Evolutionary conservation across 1,140 invertebrate species (phyloP).

Genomic region (Drosophila sulfurigaster): DNA sequence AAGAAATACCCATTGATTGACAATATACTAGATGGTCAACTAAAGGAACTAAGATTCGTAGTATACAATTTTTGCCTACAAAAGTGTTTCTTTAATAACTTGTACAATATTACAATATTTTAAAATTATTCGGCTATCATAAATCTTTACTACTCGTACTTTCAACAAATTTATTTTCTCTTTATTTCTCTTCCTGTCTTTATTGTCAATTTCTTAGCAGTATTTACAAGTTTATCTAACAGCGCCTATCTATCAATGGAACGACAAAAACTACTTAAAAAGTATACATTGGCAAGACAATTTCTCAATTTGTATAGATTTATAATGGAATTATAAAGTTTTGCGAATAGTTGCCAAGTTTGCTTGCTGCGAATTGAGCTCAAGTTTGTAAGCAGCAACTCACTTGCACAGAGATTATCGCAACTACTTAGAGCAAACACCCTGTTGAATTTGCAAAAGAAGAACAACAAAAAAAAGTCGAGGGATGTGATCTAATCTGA

Average conservation of each 20-base stretch:
- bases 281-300: conserved; percentile 4
- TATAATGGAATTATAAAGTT: conserved; percentile 41
- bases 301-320: conserved; percentile 16
- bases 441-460: conserved; percentile 6
- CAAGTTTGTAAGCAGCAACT: conserved; percentile 6
- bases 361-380: conserved; percentile 10
- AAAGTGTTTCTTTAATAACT: too few species aligned
- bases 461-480: neutral
- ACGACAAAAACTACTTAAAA: conserved; percentile 5
- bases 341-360: conserved; percentile 23
- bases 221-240: neutral
- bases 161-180: neutral
- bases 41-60: too few species aligned
- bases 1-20: too few species aligned
- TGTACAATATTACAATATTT: too few species aligned
- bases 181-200: neutral
- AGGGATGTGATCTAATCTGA: conserved; percentile 35
- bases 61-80: too few species aligned
- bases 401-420: conserved; percentile 16
- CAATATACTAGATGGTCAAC: too few species aligned
- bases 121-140: too few species aligned
- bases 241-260: neutral
- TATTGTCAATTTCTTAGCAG: neutral
- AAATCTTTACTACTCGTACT: too few species aligned
- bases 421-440: conserved; percentile 7